Evolutionary conservation across 2,113 vertebrate genomes (phyloP).

Genomic region (Platichthys flesus): DNA sequence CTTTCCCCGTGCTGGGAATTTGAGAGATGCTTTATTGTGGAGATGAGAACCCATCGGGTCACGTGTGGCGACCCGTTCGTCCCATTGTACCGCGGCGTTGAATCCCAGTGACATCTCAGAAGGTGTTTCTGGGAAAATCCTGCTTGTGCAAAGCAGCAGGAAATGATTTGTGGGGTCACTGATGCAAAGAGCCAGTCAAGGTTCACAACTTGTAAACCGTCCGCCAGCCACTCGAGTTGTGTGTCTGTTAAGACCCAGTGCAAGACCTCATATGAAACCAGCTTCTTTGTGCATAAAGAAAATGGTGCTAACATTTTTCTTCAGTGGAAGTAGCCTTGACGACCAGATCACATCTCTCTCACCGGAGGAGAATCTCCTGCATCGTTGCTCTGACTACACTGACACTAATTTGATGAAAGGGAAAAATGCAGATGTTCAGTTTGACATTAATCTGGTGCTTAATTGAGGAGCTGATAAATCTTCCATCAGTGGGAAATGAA

Average conservation of each 20-base stretch:
- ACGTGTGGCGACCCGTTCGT: neutral
- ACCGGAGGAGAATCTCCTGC: too few species aligned
- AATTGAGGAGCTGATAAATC: neutral
- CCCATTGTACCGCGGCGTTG: neutral
- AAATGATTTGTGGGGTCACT: conserved; percentile 11
- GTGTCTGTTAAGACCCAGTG: neutral
- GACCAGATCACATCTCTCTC: neutral
- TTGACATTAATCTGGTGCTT: too few species aligned
- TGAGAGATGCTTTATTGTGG: conserved; percentile 54
- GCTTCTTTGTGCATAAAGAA: neutral
- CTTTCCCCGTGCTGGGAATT: conserved; percentile 37
- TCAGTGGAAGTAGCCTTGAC: neutral
- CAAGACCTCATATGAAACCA: too few species aligned
- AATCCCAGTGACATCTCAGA: conserved; percentile 12
- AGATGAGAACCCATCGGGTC: conserved; percentile 8
- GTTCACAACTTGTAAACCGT: conserved; percentile 9
- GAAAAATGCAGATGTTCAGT: too few species aligned
- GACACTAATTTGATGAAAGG: too few species aligned
- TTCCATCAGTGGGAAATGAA: neutral
- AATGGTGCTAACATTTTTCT: neutral
- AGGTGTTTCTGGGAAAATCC: neutral
- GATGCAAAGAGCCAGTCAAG: conserved; percentile 4
- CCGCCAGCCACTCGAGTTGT: neutral
- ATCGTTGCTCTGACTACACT: too few species aligned
- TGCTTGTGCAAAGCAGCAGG: neutral